phyloP scores from a whole-genome alignment of 2,797 vertebrate species.

The Hoplostethus atlanticus region DNA sequence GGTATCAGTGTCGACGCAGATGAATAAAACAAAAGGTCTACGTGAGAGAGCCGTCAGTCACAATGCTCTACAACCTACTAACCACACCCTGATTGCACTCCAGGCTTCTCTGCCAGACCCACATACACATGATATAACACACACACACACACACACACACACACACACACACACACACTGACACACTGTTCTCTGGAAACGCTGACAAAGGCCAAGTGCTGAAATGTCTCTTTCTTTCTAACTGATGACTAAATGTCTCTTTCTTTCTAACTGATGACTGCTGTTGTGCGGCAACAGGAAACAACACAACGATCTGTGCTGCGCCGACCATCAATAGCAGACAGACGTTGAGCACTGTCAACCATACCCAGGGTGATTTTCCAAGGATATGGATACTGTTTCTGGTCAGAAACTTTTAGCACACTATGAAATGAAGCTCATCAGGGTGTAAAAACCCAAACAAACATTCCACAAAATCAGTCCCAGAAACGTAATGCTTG shows the following conservation, averaged over 20 bases:
- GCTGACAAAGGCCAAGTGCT: background rate
- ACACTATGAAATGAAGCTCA: too few relatives aligned
- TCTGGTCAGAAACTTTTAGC: too few relatives aligned
- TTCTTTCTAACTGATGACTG: background rate
- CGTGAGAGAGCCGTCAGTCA: background rate
- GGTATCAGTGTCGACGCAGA: background rate
- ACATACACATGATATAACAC: background rate
- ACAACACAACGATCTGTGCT: background rate
- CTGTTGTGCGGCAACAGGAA: background rate
- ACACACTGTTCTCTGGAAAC: background rate
- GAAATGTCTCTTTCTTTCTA: background rate
- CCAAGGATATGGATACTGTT: too few relatives aligned
- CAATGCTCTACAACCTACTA: too few relatives aligned
- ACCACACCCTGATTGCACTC: background rate
- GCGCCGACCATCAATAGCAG: too few relatives aligned
- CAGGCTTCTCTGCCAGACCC: background rate
- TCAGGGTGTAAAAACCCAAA: too few relatives aligned
- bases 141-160: conserved; percentile 10
- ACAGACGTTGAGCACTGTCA: too few relatives aligned
- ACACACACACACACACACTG: conserved; percentile 4
- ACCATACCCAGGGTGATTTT: too few relatives aligned
- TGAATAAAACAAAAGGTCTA: conserved; percentile 1
- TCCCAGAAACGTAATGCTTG: too few relatives aligned
- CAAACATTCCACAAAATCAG: too few relatives aligned
- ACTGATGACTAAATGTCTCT: background rate